Conservation (phyloP, 1,140 invertebrate species). For the Schlechtendalia chinensis region DNA sequence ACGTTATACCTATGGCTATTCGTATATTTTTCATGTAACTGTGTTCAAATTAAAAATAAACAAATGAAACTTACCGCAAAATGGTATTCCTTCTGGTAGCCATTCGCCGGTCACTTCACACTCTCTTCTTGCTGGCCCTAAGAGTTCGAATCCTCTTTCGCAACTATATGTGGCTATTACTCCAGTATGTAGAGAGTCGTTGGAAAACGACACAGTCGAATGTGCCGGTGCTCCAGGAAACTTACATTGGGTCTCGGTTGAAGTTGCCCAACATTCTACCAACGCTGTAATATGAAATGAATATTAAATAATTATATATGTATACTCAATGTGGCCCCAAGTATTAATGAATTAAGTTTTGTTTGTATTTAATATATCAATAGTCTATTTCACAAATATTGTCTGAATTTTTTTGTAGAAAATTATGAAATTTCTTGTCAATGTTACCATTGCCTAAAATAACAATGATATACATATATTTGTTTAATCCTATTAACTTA, state of each 20-base stretch:
- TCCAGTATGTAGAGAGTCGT: slow-evolving; percentile 64
- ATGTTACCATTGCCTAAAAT: no score
- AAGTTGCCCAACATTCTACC: slow-evolving; percentile 23
- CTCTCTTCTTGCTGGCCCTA: slow-evolving; percentile 77
- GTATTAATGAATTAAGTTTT: no score
- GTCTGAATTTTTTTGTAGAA: no score
- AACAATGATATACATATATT: no score
- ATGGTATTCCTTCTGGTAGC: slow-evolving; percentile 88
- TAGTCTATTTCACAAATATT: no score
- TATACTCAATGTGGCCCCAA: no score
- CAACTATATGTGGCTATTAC: slow-evolving; percentile 83
- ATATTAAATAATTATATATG: neutral
- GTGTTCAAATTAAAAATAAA: slow-evolving; percentile 12
- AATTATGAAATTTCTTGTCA: no score
- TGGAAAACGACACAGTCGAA: slow-evolving; percentile 75
- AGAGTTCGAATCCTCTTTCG: slow-evolving; percentile 85
- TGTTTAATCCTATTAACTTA: no score
- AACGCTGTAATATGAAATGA: slow-evolving; percentile 18
- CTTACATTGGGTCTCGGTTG: slow-evolving; percentile 61
- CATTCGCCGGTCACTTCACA: slow-evolving; percentile 76
- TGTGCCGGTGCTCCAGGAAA: slow-evolving; percentile 93
- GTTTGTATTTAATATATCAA: no score
- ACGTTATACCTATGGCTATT: neutral
- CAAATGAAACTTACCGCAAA: slow-evolving; percentile 80
- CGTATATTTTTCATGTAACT: neutral